Base-by-base conservation (phyloP, 2,888 invertebrate genomes). In the Hartigia nigra region DNA sequence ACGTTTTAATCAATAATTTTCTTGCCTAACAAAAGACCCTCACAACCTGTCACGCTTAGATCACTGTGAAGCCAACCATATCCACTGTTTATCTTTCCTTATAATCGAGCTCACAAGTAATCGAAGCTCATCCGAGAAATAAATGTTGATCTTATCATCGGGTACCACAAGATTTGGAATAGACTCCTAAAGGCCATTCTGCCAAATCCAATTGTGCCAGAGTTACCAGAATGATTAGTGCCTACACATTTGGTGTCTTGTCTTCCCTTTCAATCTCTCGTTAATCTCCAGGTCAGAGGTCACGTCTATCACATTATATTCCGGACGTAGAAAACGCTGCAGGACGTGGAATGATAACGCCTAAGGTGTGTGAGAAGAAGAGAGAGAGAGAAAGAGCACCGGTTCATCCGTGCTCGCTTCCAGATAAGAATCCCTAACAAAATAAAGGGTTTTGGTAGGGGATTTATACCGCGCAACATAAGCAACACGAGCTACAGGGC, bases 241-340 rank as follows among this genome's bases (percentile, higher is more conserved):
- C 23, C 55, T 55, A 23, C 23, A 55, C 55, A 55, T 55, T 55
- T 55, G 55, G 55, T 23, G 55, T 23, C 55, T 55, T 55, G 55
- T 55, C 55, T 55, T 5, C 9, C 23, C 55, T 23, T 55, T 77
- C 76, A 76, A 78, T 83, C 84, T 87, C 89, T 87, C 85, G 89
- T 88, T 89, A 89, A 86, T 83, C 83, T 86, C 82, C 84, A 84
- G 89, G 88, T 89, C 87, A 87, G 82, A 81, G 87, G 88, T 89
- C 86, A 87, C 86, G 88, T 87, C 89, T 87, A 88, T 88, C 88
- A 85, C 86, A 84, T 87, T 87, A 87, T 55, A 55, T 87, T 87
- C 79, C 80, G 74, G 81, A 78, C 72, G 4, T 34, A 31, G 72
- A 72, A 31, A 31, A 9, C 72, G 72, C 72, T 31, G 72, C 34